Conservation (phyloP, 2,113 vertebrate genomes). For the Puntigrus tetrazona region DNA sequence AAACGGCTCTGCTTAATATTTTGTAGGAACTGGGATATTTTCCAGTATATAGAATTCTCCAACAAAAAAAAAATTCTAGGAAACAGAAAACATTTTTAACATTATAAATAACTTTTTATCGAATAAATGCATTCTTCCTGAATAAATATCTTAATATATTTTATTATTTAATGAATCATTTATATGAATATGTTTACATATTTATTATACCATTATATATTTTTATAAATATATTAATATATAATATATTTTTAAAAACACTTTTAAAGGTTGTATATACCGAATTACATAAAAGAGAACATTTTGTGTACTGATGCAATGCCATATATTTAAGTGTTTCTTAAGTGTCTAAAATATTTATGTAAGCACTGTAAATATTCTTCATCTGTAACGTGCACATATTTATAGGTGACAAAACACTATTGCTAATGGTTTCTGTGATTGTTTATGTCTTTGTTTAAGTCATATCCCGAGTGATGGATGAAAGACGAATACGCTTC, state of each 20-base stretch:
- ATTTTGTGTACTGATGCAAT: background rate
- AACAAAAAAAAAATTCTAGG: background rate
- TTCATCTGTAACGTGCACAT: no score
- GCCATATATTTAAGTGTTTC: background rate
- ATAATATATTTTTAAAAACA: background rate
- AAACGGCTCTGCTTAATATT: background rate
- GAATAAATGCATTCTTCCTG: background rate
- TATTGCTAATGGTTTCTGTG: background rate
- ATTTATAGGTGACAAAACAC: background rate
- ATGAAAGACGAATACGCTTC: slow-evolving; percentile 1
- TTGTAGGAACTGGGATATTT: background rate
- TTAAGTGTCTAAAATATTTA: background rate
- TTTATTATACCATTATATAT: no score
- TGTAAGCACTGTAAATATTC: background rate
- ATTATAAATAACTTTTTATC: background rate
- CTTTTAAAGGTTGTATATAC: background rate
- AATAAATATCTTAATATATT: no score
- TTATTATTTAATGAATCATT: no score
- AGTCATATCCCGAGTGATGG: background rate
- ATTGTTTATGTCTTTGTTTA: background rate
- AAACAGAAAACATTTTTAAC: background rate
- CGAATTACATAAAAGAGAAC: no score
- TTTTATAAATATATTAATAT: no score
- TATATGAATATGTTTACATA: no score
- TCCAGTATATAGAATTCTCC: background rate